Conservation (phyloP, 2,797 vertebrate genomes). For the Urosaurus nigricauda region DNA sequence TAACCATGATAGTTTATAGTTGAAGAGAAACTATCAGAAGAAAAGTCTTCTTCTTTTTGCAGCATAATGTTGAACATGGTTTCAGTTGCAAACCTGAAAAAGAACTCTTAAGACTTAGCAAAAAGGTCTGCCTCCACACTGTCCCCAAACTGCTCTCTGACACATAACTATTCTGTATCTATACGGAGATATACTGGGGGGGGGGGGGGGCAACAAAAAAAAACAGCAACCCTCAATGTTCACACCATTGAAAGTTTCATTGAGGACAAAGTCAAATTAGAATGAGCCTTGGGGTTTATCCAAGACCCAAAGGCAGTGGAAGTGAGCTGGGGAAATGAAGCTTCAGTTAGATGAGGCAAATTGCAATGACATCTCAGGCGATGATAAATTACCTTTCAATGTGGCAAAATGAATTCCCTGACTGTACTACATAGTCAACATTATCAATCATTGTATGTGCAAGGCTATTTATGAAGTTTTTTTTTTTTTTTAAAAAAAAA, state of each 20-base stretch:
- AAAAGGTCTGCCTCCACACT: not conserved
- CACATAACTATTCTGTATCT: too few species aligned
- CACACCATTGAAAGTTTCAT: conserved; percentile 13
- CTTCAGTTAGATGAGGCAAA: conserved; percentile 28
- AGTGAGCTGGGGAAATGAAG: not conserved
- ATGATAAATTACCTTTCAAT: conserved; percentile 49
- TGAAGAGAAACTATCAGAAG: too few species aligned
- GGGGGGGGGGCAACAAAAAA: too few species aligned
- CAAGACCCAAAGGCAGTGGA: not conserved
- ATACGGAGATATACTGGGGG: not conserved
- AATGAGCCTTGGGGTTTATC: conserved; percentile 18
- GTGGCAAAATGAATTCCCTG: conserved; percentile 38
- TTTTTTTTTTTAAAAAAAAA: not conserved
- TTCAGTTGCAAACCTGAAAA: not conserved
- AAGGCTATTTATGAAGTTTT: conserved; percentile 31
- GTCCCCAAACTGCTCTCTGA: not conserved
- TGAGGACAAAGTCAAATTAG: conserved; percentile 44
- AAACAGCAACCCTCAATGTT: not conserved
- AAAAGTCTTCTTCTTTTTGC: not conserved
- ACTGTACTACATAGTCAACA: not conserved
- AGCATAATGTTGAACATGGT: not conserved
- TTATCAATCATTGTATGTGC: conserved; percentile 33
- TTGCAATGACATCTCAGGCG: conserved; percentile 16
- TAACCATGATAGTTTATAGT: too few species aligned
- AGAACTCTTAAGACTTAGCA: not conserved